Evolutionary conservation across 1,140 invertebrate species (phyloP), one percentile per base, ranked within the genome.

Genomic region (Philopotamus ludificatus): DNA sequence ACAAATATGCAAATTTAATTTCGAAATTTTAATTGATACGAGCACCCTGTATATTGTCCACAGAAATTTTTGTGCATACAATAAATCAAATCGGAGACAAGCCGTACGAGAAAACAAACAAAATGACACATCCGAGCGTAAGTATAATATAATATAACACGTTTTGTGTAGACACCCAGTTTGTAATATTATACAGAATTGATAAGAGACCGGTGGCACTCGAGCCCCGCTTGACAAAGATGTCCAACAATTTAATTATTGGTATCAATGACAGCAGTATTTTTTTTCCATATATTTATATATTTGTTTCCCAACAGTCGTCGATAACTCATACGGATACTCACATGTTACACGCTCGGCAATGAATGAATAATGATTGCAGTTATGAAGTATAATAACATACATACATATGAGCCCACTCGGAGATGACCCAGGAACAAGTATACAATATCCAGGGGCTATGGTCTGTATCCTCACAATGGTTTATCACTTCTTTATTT

Each of bases 61-160:
- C n/a, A n/a, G n/a, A n/a, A n/a, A n/a, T n/a, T n/a, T n/a, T n/a
- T n/a, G n/a, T n/a, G n/a, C n/a, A n/a, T n/a, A n/a, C n/a, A n/a
- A n/a, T n/a, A n/a, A n/a, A n/a, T n/a, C n/a, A n/a, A n/a, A n/a
- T n/a, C n/a, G n/a, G n/a, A n/a, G n/a, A n/a, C n/a, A n/a, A n/a
- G 51, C 39, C 25, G 51, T 55, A 55, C 39, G 51, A 34, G 39
- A 55, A 55, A 55, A 34, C 51, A 55, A 55, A 55, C 51, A 55
- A 55, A 55, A 55, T 34, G 51, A 55, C 51, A 16, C 25, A 34
- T 55, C 39, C 15, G 39, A 34, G 51, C 39, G 51, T 55, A 55
- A 55, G 51, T 55, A 55, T 55, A 55, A 55, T 55, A 55, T 55
- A 55, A 55, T 55, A 55, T 55, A 55, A 55, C 51, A 55, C 51